Evolutionary conservation across 2,797 vertebrate genomes (phyloP).

Genomic region (Takifugu ocellatus): DNA sequence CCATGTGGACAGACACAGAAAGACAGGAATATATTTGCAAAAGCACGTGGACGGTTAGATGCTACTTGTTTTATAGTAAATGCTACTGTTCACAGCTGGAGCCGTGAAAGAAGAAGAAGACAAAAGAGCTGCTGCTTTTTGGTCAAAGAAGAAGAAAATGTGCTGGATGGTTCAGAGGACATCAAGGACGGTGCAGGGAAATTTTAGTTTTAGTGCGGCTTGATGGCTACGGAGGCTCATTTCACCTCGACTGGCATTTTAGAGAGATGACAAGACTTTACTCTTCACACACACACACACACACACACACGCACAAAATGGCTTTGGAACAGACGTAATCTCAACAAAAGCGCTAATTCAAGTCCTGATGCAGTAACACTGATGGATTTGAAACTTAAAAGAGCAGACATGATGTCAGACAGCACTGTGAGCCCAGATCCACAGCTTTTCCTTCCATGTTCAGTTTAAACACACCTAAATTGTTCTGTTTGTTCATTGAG

Average conservation of each 20-base stretch:
- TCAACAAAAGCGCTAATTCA: constrained; percentile 65
- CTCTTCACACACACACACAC: constrained; percentile 3
- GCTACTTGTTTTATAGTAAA: constrained; percentile 26
- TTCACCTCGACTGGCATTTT: neutral
- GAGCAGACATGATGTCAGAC: constrained; percentile 4
- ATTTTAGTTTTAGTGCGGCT: constrained; percentile 39
- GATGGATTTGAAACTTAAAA: constrained; percentile 62
- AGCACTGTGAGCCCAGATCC: constrained; percentile 5
- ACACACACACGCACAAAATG: constrained; percentile 4
- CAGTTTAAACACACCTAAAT: neutral
- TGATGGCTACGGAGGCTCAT: constrained; percentile 12
- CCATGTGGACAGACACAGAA: constrained; percentile 23
- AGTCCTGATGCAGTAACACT: constrained; percentile 84
- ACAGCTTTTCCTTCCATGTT: constrained; percentile 23
- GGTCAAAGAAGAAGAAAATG: constrained; percentile 1
- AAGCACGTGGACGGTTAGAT: constrained; percentile 23
- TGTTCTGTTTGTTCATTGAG: constrained; percentile 21
- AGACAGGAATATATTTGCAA: constrained; percentile 21
- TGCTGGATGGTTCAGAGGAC: constrained; percentile 41
- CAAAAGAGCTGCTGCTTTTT: constrained; percentile 27
- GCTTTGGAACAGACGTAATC: neutral
- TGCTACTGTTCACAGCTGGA: constrained; percentile 63
- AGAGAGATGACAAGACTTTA: constrained; percentile 10
- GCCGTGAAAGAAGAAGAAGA: constrained; percentile 28
- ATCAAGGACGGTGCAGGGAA: constrained; percentile 34